These are phyloP conservation scores for Drosophila eohydei DNA, from an alignment of 2,888 invertebrate species.

Conservation along the genomic window DNA sequence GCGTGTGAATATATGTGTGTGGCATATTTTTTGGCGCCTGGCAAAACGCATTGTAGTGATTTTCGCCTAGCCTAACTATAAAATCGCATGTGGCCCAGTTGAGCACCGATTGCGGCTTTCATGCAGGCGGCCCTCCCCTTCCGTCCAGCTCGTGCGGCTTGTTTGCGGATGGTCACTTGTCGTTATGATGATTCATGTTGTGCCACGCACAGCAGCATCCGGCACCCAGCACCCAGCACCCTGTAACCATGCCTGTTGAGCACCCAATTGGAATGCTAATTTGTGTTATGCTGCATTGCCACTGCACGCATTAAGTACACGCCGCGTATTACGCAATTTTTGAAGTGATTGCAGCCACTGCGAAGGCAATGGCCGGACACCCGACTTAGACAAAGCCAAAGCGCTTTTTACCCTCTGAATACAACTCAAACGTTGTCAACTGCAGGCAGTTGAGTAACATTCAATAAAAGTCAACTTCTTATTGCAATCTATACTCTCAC, in stretches of 20 bases:
- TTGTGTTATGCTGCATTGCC: slow-evolving; percentile 20
- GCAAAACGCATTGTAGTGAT: slow-evolving; percentile 61
- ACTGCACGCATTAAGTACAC: slow-evolving; percentile 37
- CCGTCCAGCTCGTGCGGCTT: slow-evolving; percentile 33
- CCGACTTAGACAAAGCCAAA: slow-evolving; percentile 30
- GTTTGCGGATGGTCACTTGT: slow-evolving; percentile 65
- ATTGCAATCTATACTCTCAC: slow-evolving; percentile 23
- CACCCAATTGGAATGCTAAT: slow-evolving; percentile 67
- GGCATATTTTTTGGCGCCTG: slow-evolving; percentile 70
- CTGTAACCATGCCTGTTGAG: slow-evolving; percentile 41
- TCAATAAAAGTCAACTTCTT: slow-evolving; percentile 28
- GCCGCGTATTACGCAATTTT: slow-evolving; percentile 30
- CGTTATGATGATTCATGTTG: slow-evolving; percentile 73
- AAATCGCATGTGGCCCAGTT: slow-evolving; percentile 52
- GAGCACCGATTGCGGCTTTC: slow-evolving; percentile 37
- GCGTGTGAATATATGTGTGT: slow-evolving; percentile 27
- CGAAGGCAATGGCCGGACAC: slow-evolving; percentile 9
- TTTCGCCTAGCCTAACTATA: slow-evolving; percentile 66
- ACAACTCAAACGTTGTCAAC: slow-evolving; percentile 34
- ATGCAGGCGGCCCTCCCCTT: background rate
- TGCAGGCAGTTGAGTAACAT: slow-evolving; percentile 28
- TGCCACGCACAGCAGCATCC: slow-evolving; percentile 30
- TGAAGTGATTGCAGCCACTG: slow-evolving; percentile 8
- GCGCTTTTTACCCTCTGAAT: slow-evolving; percentile 21
- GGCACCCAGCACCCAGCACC: slow-evolving; percentile 36